Evolutionary conservation across 2,888 invertebrate genomes (phyloP), one percentile per base, ranked within the genome.

Genomic region (Drosophila austrosaltans): DNA sequence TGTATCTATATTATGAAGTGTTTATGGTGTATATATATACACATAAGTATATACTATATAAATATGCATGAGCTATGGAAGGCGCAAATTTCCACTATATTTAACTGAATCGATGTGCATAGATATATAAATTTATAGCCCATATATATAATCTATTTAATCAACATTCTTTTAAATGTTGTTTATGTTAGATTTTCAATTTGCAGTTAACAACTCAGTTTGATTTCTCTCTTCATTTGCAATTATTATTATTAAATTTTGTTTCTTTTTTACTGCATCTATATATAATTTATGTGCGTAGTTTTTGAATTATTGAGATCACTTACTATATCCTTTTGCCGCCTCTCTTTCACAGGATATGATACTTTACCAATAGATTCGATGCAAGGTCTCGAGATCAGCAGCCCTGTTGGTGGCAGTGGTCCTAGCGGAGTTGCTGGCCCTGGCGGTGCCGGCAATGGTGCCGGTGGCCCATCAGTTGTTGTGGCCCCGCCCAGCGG

Each of bases 281-380:
- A 42, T 42, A 16, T 6, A 16, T 6, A 42, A 42, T 40, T 40
- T 40, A 1, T 40, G 40, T 40, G n/a, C 3, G 42, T 16, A 16
- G 16, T 16, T 16, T n/a, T 58, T 53, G 44, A 58, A 32, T 56
- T 1, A 53, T 7, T n/a, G n/a, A 48, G 20, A 2, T 5, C 22
- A 20, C 56, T 48, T 20, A 40, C 36, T 48, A 30, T 39, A 44
- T 42, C 16, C 16, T 16, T 36, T 36, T 48, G 39, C 28, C 32
- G n/a, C 25, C 20, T 53, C 2, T 20, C 25, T 90, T 88, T 69
- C 32, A 77, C 86, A 97, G 98, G 97, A 94, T 98, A 97, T 96
- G 98, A 98, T 95, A 97, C 97, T 95, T 96, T 98, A 95, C 98
- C 98, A 95, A 96, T 98, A 96, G 97, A 98, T 94, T 96, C 97